Percentiles rank a stretch among this genome's conserved stretches.
phyloP scores from a whole-genome alignment of 2,888 invertebrate genomes.

The Cabera pusaria region DNA sequence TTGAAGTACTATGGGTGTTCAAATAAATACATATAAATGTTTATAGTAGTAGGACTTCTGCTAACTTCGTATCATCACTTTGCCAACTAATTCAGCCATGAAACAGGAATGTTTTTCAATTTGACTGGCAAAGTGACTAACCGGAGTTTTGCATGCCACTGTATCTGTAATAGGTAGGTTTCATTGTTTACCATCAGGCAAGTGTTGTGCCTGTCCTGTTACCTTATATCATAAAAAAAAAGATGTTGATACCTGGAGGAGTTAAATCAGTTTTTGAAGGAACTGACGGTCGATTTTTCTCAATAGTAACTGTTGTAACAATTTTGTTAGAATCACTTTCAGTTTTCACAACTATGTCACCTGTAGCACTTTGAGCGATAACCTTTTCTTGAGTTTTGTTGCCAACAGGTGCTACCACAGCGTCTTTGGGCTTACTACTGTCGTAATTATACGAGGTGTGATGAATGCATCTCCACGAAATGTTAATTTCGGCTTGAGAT shows the following conservation, averaged over 20 bases:
- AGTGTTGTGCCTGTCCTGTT: no score
- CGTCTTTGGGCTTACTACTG: slow-evolving; percentile 46
- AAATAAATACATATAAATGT: no score
- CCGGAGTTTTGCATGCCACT: no score
- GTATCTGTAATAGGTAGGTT: no score
- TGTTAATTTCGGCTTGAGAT: slow-evolving; percentile 34
- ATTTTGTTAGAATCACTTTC: slow-evolving; percentile 60
- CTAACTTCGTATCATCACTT: no score
- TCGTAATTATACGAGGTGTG: slow-evolving; percentile 52
- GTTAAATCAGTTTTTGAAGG: slow-evolving; percentile 20
- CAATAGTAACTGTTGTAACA: slow-evolving; percentile 76
- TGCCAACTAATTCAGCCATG: no score
- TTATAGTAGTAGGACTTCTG: no score
- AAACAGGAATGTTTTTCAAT: no score
- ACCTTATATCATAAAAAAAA: no score
- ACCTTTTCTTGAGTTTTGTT: slow-evolving; percentile 40
- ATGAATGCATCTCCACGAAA: slow-evolving; percentile 47
- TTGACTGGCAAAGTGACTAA: no score
- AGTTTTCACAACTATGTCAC: slow-evolving; percentile 68
- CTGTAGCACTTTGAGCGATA: slow-evolving; percentile 55
- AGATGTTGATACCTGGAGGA: slow-evolving; percentile 59
- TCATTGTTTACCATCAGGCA: no score
- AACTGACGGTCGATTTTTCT: slow-evolving; percentile 43
- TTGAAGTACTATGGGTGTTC: no score
- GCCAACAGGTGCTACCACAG: slow-evolving; percentile 26